Conservation (phyloP, 2,888 invertebrate genomes). For the Hermaeophaga mercurialis region DNA sequence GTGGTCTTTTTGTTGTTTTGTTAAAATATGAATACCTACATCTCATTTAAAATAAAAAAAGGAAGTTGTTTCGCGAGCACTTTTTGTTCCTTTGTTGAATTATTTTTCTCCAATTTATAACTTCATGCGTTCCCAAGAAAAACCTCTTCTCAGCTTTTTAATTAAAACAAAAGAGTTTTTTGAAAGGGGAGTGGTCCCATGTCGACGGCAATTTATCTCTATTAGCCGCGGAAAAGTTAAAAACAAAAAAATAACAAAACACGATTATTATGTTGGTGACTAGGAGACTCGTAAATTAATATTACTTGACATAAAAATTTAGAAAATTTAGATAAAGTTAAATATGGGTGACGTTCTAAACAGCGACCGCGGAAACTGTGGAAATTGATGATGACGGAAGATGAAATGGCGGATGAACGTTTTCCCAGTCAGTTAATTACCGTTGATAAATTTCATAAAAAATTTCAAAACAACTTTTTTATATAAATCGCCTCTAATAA, state of each 20-base stretch:
- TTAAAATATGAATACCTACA: too few species aligned
- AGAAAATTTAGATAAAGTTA: not conserved
- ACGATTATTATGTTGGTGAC: not conserved
- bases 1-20: too few species aligned
- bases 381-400: not conserved
- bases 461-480: too few species aligned
- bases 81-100: too few species aligned
- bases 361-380: not conserved
- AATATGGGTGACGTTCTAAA: not conserved
- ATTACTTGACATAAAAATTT: not conserved
- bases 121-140: not conserved
- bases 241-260: not conserved
- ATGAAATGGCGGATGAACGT: not conserved
- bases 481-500: too few species aligned
- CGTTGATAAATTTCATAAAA: too few species aligned
- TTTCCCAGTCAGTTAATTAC: too few species aligned
- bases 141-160: not conserved
- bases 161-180: slow-evolving; percentile 8
- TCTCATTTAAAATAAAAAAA: too few species aligned
- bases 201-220: not conserved
- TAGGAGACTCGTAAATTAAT: slow-evolving; percentile 4
- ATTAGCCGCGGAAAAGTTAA: not conserved
- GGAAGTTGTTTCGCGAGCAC: too few species aligned
- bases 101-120: not conserved
- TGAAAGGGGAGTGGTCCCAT: slow-evolving; percentile 1